Evolutionary conservation across 1,140 invertebrate species (phyloP), one percentile per base, ranked within the genome.

Genomic region (Musca domestica): DNA sequence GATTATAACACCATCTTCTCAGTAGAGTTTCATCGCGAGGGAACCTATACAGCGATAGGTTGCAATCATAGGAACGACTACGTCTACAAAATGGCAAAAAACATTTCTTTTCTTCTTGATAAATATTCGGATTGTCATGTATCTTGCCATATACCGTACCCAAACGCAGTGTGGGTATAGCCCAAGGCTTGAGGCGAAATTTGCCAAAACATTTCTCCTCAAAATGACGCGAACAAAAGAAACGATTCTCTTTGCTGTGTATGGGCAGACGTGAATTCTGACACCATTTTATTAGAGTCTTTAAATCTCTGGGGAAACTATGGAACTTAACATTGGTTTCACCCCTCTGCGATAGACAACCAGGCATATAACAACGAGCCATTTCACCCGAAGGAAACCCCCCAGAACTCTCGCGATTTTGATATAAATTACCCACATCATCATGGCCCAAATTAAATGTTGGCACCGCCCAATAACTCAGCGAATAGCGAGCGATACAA

Each of bases 401-500:
- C 25, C 79, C 79, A 27, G 77, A 80, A 5, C 77, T 67, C 30
- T 80, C 77, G 3, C 77, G 73, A 69, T 80, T 80, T 58, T 80
- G 77, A 73, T 79, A 80, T 14, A 80, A 61, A 74, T 80, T 80
- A 19, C 77, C 77, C 0, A 80, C 76, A 72, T 80, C 77, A 15
- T 80, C 77, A 27, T 80, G 77, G 1, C 77, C 77, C 56, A 80
- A 64, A 72, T 80, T 79, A 22, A 79, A 80, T 1, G 77, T 80
- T 6, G 77, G 77, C 68, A 80, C 77, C 2, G 77, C 77, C 77
- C 77, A 80, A 66, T 80, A 80, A 70, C 77, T 80, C 34, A 80
- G 41, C 0, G 77, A 80, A 52, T 80, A 80, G 1, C 74, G 74
- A 70, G 80, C 80, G 7, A 80, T 80, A 48, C 77, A 79, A 23